These are phyloP conservation scores for Drosophila quasianomalipes DNA, from an alignment of 2,888 invertebrate genomes.

Conservation along the genomic window DNA sequence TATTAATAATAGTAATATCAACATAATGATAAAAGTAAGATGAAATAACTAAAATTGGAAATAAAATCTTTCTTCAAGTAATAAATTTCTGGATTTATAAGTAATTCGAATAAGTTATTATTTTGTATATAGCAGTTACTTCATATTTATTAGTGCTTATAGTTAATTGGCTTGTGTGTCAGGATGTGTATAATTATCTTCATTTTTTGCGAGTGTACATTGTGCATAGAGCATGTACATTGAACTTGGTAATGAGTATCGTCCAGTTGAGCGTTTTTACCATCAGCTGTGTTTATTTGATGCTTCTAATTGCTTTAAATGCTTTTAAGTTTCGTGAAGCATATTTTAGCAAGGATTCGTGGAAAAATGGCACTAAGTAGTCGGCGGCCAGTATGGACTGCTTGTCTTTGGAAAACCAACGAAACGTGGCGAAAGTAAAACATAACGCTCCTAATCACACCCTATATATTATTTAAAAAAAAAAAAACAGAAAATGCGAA, in stretches of 20 bases:
- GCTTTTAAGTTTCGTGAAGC: constrained; percentile 76
- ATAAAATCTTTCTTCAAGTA: neutral
- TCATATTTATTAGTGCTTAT: neutral
- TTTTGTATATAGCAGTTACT: neutral
- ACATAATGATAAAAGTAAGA: neutral
- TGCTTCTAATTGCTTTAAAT: constrained; percentile 71
- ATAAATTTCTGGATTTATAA: neutral
- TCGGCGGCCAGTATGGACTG: constrained; percentile 17
- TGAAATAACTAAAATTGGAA: neutral
- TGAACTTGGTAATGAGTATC: constrained; percentile 14
- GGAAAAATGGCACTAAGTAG: constrained; percentile 52
- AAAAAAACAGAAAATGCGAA: constrained; percentile 56
- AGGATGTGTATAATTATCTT: neutral
- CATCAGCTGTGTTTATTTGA: constrained; percentile 24
- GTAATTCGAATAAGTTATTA: too few species aligned
- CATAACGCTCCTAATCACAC: constrained; percentile 47
- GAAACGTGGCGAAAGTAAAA: constrained; percentile 62
- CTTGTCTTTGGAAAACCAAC: constrained; percentile 45
- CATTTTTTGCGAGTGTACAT: neutral
- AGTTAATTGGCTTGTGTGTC: neutral
- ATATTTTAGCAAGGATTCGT: constrained; percentile 70
- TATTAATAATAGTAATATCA: neutral
- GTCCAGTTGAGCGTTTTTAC: constrained; percentile 3
- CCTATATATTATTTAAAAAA: constrained; percentile 58
- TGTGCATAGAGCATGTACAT: too few species aligned